Base-by-base conservation (phyloP, 2,888 invertebrate genomes). In the Meiosimyza decipiens region DNA sequence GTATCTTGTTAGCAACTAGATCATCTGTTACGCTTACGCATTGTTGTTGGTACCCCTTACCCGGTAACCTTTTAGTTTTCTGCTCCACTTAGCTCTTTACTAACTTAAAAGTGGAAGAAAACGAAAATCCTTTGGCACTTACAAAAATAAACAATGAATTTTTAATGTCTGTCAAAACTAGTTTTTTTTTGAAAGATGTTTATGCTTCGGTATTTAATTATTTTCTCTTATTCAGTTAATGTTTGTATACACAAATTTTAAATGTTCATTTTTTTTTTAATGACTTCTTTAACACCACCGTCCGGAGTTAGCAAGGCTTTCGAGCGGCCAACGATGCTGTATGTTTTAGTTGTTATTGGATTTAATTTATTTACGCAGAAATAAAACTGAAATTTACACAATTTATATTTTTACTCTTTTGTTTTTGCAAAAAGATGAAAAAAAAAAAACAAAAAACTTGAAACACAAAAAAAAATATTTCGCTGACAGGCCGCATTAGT, bases 251-350 rank as follows among this genome's bases (percentile, higher is more conserved):
- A 51, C 50, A 51, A 67, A 67, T 71, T 63, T 70, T 28, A 15
- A 60, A 18, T 59, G 28, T 59, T 59, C 16, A 1, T 18, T 62
- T 62, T 70, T 68, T 72, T 72, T 72, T 28, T 28, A 28, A 68
- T 63, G 72, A 68, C 62, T 72, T 65, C 72, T 72, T 63, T 68
- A 62, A 72, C 60, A 72, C 40, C 40, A 40, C 49, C 50, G 62
- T 12, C 72, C 55, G 28, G 22, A 51, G 51, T 18, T 33, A 22
- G 54, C 62, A 50, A 15, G 64, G 18, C 22, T 40, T 6, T 40
- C 40, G 9, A 15, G 13, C 16, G n/a, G 52, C 12, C 16, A 18
- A 51, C 16, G 18, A 33, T 15, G 28, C 13, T 63, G 52, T 60
- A 28, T n/a, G 54, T 16, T 54, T 60, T 12, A 40, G 40, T 60